Base-by-base conservation (phyloP, 2,888 invertebrate species). In the Bugulina stolonifera region DNA sequence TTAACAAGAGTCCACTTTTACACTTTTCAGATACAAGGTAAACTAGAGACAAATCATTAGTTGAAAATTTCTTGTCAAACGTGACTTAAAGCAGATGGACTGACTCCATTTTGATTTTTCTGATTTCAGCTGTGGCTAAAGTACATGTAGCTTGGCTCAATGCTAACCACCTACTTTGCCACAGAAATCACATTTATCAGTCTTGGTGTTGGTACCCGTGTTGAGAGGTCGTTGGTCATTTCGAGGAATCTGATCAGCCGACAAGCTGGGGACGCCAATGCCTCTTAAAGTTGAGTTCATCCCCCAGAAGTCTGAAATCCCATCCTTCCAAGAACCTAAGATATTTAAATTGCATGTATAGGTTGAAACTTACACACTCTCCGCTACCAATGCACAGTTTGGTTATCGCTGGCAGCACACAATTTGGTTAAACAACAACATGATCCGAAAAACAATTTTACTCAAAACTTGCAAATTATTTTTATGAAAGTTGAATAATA, bases 171-270 rank as follows among this genome's bases (percentile, higher is more conserved):
- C 32, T 34, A 64, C 64, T 32, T 64, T 64, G 2, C 64, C 64
- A 32, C 64, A 64, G n/a, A 29, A 64, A 29, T 64, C 32, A 32
- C 64, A 64, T 34, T 64, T 22, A n/a, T 34, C 64, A 64, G 32
- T 25, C 32, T 32, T 64, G 64, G 10, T 43, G 18, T 5, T 10
- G 5, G 43, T 5, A 5, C 5, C 43, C 18, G 43, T 5, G 43
- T 18, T 5, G 43, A 43, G 5, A 43, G 43, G 18, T 10, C 18
- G 43, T 43, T 43, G 43, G 18, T 43, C 43, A 10, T 5, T 10
- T 43, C 18, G 5, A 10, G 43, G 43, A 43, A 18, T 10, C 5
- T 5, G 43, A 43, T 10, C 10, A 43, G 43, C 18, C 18, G 43
- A 43, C 43, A 43, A 43, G 18, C 18, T 18, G 10, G 10, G 5